A percentile compares a stretch with the other conserved stretches of the same genome.
Evolutionary conservation across 2,888 invertebrate genomes (phyloP).

Genomic region (Netelia melanura): DNA sequence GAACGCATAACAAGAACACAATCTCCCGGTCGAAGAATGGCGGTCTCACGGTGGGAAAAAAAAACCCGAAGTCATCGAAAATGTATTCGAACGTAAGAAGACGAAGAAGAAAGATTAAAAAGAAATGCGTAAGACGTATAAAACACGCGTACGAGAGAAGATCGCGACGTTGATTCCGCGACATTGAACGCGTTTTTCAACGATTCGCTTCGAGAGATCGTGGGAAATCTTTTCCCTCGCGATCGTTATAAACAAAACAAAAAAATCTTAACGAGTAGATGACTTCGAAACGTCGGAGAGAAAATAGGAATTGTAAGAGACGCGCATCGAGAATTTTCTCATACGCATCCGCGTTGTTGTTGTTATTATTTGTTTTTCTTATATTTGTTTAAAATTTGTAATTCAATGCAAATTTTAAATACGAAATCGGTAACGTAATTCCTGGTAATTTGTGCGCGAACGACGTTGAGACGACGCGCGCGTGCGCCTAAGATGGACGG

Average conservation of each 20-base stretch:
- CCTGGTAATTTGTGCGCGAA: no score
- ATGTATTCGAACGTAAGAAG: not conserved
- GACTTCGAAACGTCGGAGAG: not conserved
- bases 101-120: not conserved
- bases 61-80: not conserved
- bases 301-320: not conserved
- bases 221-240: slow-evolving; percentile 37
- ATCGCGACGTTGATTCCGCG: slow-evolving; percentile 23
- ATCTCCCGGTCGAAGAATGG: not conserved
- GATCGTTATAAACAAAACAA: not conserved
- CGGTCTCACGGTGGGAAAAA: slow-evolving; percentile 1
- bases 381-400: not conserved
- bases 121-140: not conserved
- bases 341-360: not conserved
- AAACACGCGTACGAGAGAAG: slow-evolving; percentile 8
- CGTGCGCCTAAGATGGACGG: no score
- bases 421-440: no score
- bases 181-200: slow-evolving; percentile 55
- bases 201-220: slow-evolving; percentile 51
- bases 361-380: slow-evolving; percentile 14
- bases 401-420: not conserved
- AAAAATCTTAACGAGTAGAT: not conserved
- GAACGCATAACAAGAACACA: not conserved
- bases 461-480: no score
- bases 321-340: not conserved